phyloP scores from a whole-genome alignment of 2,797 vertebrate species.

The Oophaga sylvatica region DNA sequence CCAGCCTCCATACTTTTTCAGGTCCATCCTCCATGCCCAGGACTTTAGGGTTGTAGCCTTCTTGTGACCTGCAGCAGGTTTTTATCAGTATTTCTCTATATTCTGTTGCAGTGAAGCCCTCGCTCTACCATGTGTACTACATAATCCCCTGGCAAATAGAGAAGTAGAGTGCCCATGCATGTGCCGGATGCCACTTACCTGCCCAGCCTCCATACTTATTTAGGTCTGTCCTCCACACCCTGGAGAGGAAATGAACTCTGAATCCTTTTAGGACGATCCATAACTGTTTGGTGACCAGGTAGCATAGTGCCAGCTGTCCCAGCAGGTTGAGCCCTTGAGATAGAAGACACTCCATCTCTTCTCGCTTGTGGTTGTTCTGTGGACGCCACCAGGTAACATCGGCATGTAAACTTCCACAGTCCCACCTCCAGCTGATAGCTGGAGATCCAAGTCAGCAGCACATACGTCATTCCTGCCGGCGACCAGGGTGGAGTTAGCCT shows the following conservation, averaged over 20 bases:
- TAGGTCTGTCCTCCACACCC: constrained; percentile 41
- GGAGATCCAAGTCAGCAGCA: neutral
- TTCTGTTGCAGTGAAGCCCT: neutral
- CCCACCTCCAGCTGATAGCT: neutral
- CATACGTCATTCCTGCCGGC: neutral
- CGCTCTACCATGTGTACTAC: neutral
- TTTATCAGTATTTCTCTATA: neutral
- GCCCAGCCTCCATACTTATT: constrained; percentile 54
- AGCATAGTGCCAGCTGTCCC: constrained; percentile 12
- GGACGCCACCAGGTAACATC: neutral
- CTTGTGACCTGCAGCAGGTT: neutral
- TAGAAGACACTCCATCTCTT: neutral
- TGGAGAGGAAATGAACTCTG: constrained; percentile 29
- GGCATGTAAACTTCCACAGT: neutral
- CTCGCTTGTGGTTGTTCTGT: neutral
- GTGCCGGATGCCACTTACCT: constrained; percentile 29
- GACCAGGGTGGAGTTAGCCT: no score
- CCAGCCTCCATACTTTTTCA: no score
- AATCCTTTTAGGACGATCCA: constrained; percentile 37
- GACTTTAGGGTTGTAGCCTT: neutral
- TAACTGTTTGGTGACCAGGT: neutral
- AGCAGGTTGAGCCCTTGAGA: neutral
- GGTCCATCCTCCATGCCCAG: no score
- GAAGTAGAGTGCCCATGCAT: neutral
- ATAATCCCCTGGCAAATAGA: neutral